Percentiles rank a stretch among this genome's conserved stretches.
Evolutionary conservation across 2,888 invertebrate genomes (phyloP).

Genomic region (Lycaena phlaeas): DNA sequence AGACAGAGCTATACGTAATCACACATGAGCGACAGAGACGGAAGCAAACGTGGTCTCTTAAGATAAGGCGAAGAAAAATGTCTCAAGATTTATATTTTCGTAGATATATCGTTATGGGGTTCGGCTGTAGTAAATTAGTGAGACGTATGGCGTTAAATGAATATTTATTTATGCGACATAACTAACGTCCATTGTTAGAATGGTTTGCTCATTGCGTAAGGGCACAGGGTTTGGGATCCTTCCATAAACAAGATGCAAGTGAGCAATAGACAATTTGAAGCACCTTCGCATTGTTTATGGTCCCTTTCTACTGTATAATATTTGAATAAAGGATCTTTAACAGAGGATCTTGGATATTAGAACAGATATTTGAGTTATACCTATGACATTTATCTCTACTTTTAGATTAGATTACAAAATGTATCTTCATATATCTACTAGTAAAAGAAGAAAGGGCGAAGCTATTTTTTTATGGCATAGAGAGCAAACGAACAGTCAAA

Average conservation of each 20-base stretch:
- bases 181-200: neutral
- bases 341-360: no score
- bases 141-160: constrained; percentile 59
- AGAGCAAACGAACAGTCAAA: no score
- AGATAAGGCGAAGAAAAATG: constrained; percentile 71
- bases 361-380: no score
- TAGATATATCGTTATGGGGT: constrained; percentile 66
- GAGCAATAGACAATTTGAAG: no score
- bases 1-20: constrained; percentile 24
- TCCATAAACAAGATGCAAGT: neutral
- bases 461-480: no score
- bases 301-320: neutral
- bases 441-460: no score
- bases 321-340: no score
- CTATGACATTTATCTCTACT: no score
- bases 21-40: constrained; percentile 27
- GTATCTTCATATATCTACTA: no score
- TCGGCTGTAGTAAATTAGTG: constrained; percentile 65
- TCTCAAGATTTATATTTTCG: constrained; percentile 60
- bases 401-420: no score
- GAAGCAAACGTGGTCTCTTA: constrained; percentile 44
- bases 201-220: neutral
- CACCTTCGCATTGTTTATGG: no score
- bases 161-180: constrained; percentile 54
- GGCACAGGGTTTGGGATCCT: neutral